Percentiles rank a stretch among this genome's conserved stretches.
Conservation (phyloP, 1,140 invertebrate species). For the Lepeophtheirus salmonis region DNA sequence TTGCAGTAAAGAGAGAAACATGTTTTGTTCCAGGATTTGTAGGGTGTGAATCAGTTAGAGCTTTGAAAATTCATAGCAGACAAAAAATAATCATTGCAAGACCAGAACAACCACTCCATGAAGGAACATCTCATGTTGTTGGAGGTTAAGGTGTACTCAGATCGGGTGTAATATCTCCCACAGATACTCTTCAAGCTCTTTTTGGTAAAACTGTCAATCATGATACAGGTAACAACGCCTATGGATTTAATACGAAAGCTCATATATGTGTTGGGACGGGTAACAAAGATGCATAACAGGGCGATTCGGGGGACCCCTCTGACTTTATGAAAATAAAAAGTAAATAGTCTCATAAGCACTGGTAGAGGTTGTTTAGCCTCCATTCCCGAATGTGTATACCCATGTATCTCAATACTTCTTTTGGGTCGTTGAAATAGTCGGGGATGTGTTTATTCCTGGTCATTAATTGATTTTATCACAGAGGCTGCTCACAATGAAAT, state of each 20-base stretch:
- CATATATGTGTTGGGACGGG: conserved; percentile 28
- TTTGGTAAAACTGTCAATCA: conserved; percentile 25
- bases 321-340: conserved; percentile 16
- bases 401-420: conserved; percentile 24
- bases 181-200: conserved; percentile 29
- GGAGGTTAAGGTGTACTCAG: conserved; percentile 24
- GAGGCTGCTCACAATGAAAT: too few species aligned
- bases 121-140: conserved; percentile 17
- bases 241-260: conserved; percentile 18
- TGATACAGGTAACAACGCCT: conserved; percentile 23
- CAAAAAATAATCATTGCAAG: too few species aligned
- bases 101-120: conserved; percentile 9
- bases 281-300: conserved; percentile 28
- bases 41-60: too few species aligned
- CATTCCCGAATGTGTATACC: conserved; percentile 32
- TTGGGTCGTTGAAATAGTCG: conserved; percentile 26
- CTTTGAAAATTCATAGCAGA: too few species aligned
- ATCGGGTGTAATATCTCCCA: conserved; percentile 18
- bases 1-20: too few species aligned
- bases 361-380: conserved; percentile 37
- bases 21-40: too few species aligned
- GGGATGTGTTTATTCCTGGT: background rate
- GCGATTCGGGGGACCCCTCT: conserved; percentile 25
- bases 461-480: too few species aligned
- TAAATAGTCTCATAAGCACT: conserved; percentile 25